Conservation (phyloP, 1,140 invertebrate genomes). For the Rhagoletis zephyria region DNA sequence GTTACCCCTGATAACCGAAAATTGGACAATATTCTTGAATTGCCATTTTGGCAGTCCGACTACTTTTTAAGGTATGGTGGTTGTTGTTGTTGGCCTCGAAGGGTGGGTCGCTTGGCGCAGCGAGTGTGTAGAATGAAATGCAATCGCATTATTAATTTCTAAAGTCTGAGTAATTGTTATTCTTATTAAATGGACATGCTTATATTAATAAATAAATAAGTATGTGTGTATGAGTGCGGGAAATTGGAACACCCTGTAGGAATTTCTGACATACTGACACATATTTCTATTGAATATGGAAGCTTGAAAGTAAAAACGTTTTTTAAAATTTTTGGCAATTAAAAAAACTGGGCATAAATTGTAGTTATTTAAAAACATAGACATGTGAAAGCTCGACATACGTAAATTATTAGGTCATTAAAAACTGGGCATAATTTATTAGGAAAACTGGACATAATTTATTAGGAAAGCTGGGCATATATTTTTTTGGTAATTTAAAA, state of each 20-base stretch:
- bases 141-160: slow-evolving; percentile 35
- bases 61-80: neutral
- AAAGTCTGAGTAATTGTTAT: neutral
- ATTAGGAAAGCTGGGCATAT: too few species aligned
- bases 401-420: too few species aligned
- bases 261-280: neutral
- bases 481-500: too few species aligned
- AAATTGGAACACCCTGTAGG: neutral
- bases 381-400: too few species aligned
- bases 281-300: too few species aligned
- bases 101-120: neutral
- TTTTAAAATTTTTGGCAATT: too few species aligned
- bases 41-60: neutral
- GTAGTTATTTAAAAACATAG: too few species aligned
- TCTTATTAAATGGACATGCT: slow-evolving; percentile 13
- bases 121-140: neutral
- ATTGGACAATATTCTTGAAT: neutral
- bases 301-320: too few species aligned
- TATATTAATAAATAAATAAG: neutral
- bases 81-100: neutral
- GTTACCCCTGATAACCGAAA: neutral
- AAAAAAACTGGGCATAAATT: too few species aligned
- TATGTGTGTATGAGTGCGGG: neutral
- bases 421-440: too few species aligned
- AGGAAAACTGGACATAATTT: too few species aligned